Base-by-base conservation (phyloP, 92 coral and sea anemone genomes). In the Parazoanthus swiftii region DNA sequence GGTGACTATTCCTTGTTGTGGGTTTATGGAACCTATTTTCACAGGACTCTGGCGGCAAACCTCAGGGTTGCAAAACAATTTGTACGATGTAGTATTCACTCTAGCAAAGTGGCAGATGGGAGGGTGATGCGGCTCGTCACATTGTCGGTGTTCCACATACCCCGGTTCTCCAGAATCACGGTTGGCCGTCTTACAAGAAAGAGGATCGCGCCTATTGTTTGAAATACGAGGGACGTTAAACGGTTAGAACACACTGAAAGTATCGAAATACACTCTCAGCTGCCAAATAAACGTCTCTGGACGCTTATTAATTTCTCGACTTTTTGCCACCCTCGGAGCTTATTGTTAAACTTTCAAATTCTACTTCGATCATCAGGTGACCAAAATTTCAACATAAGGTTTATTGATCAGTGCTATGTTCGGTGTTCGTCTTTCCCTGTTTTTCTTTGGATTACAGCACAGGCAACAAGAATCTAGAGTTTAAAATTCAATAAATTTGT, bases 31-130 rank as follows among this genome's bases (percentile, higher is more conserved):
- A 51, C 89, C 72, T 71, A 86, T 14, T 21, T 2, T 35, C 66
- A 86, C 44, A 20, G 25, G 39, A 16, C 29, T 48, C 66, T 72
- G 13, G 20, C 51, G 26, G 68, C 89, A 86, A 35, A 74, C 72
- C 48, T 43, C 48, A 21, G 82, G 11, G 23, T 35, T 16, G 50
- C 89, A 86, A 39, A 33, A 5, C 50, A 86, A 46, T 16, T 10
- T 74, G 77, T 73, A 44, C 13, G 18, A 33, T 15, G 77, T 35
- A 39, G 7, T 39, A 16, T 73, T 73, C 77, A 35, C 77, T 73
- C 7, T 73, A 15, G 6, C 77, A 73, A 73, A 73, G 44, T 73
- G 77, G 77, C 77, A 73, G 77, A 73, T 73, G 39, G 77, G 77
- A 39, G 77, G 10, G 77, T 73, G 6, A 39, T 73, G 43, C 6